Evolutionary conservation across 2,888 invertebrate species (phyloP).

Genomic region (Philhelius pedissequus): DNA sequence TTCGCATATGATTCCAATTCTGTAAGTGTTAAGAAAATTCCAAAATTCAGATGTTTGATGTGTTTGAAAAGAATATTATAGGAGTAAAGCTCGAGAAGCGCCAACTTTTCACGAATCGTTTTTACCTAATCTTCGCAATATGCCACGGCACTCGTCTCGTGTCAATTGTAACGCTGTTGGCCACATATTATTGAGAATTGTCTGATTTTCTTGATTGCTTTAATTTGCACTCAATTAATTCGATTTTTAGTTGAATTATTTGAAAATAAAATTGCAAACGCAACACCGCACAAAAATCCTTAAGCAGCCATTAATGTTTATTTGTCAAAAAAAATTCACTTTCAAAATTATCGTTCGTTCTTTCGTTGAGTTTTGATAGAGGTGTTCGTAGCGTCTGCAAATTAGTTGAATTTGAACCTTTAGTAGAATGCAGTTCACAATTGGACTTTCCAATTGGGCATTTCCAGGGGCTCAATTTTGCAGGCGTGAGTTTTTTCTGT

Average conservation of each 20-base stretch:
- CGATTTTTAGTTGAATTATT: slow-evolving; percentile 70
- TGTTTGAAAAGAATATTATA: background rate
- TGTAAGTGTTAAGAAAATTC: slow-evolving; percentile 75
- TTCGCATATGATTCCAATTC: slow-evolving; percentile 95
- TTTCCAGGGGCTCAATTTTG: too few relatives aligned
- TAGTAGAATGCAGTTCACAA: too few relatives aligned
- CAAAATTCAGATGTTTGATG: background rate
- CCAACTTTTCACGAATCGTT: slow-evolving; percentile 69
- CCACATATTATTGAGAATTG: slow-evolving; percentile 75
- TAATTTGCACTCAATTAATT: slow-evolving; percentile 69
- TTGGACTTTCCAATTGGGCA: too few relatives aligned
- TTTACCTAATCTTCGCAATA: slow-evolving; percentile 90
- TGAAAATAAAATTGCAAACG: slow-evolving; percentile 72
- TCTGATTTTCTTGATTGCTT: slow-evolving; percentile 57
- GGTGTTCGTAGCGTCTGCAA: slow-evolving; percentile 23
- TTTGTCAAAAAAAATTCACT: slow-evolving; percentile 72
- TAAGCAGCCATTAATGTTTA: slow-evolving; percentile 75
- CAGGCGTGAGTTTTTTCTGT: too few relatives aligned
- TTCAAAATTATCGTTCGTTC: slow-evolving; percentile 65
- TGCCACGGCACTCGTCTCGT: slow-evolving; percentile 92
- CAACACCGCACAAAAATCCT: slow-evolving; percentile 72
- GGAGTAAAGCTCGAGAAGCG: slow-evolving; percentile 65
- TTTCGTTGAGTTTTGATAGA: slow-evolving; percentile 19
- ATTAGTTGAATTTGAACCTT: background rate
- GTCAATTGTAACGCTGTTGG: slow-evolving; percentile 83